Evolutionary conservation across 2,888 invertebrate species (phyloP), one percentile per base, ranked within the genome.

Genomic region (Ctena decussata): DNA sequence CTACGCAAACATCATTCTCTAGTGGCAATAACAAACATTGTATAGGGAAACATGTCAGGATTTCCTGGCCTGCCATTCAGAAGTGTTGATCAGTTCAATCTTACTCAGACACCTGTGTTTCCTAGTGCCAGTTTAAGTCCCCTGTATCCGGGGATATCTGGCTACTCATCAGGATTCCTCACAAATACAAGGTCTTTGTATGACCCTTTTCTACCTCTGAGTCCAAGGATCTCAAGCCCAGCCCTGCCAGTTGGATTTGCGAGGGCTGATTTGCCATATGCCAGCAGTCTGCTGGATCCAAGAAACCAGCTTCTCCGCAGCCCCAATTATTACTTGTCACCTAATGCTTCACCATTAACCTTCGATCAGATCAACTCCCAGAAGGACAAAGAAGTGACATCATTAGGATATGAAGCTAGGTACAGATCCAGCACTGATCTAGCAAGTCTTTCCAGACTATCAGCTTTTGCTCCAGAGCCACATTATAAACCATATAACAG

Each of bases 41-140:
- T 83, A 78, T 83, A 76, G 75, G 83, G 75, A 88, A 85, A 84
- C 84, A 88, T 88, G 88, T 88, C 88, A 84, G 82, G 85, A 84
- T 88, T 69, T 74, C 88, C 88, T 85, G 88, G 88, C 79, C 82
- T 81, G 82, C 84, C 88, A 82, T 88, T 84, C 85, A 85, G 80
- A 80, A 70, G 85, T 84, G 84, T 84, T 84, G 81, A 86, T 77
- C 80, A 81, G 72, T 74, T 82, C 53, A 79, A 77, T 53, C 35
- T 35, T 21, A 71, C 88, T 80, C 77, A 77, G 72, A 81, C 84
- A 84, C 53, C 80, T 46, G 44, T 82, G 37, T 84, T 86, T 84
- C 88, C 88, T 30, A 44, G 72, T 41, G 84, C 85, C 70, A 84
- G 71, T 32, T 71, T 76, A n/a, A 74, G 73, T 71, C 46, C 83